Evolutionary conservation across 2,113 vertebrate genomes (phyloP), one percentile per base, ranked within the genome.

Genomic region (Etheostoma spectabile): DNA sequence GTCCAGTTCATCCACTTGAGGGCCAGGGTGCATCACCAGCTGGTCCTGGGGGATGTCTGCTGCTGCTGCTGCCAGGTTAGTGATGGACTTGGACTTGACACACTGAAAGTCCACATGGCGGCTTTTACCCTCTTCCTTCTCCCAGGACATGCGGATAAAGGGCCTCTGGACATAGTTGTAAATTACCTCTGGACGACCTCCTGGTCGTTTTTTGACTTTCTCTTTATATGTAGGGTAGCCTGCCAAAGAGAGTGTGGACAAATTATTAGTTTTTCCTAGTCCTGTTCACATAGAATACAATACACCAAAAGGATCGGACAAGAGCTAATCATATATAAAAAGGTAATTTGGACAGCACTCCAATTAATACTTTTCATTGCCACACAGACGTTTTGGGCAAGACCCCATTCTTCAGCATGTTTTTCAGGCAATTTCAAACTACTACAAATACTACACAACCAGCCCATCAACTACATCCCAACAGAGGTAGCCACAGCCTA

Each of bases 111-210:
- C 98, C 55, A 99, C 98, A 0, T 99, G 98, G 24, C 98, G 96
- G 68, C 98, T 99, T 94, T 99, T 99, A 0, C 98, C 98, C 84
- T 99, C 98, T 80, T 99, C 98, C 80, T 99, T 99, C 92, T 99
- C 98, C 98, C 98, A 99, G 0, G 98, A 99, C 98, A 99, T 99
- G 77, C 97, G 95, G 92, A 99, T 99, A 86, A 99, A 99, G 0
- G 98, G 98, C 85, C 98, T 95, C 92, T 99, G 98, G 74, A 99
- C 98, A 0, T 99, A 99, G 94, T 99, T 99, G 92, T 99, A 99
- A 88, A 99, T 99, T 46, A 99, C 98, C 93, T 99, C 98, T 0
- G 98, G 98, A 51, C 98, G 94, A 53, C 98, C 98, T 0, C 98
- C 98, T 0, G 97, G 98, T 21, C 98, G 94, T 93, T 98, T 99